Evolutionary conservation across 1,140 invertebrate species (phyloP), one percentile per base, ranked within the genome.

Genomic region (Tetramorium alpestre): DNA sequence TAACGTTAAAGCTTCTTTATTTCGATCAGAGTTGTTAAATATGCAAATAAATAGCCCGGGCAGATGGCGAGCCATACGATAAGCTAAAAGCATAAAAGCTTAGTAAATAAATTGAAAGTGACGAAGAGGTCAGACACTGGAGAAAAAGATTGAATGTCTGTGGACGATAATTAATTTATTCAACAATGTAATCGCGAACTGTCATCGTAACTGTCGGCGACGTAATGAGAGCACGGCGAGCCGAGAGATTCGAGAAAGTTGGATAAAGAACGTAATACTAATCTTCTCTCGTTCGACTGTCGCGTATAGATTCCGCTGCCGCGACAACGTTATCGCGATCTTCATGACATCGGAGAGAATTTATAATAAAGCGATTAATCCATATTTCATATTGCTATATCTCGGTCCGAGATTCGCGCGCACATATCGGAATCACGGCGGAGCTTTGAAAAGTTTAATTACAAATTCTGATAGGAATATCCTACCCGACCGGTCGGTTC

Each of bases 401-500:
- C 69, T 56, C 18, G 41, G 51, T 41, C 7, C 54, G 69, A 11
- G 69, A 73, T 84, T 75, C 56, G 58, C 22, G 11, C 58, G 25
- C 65, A 69, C 65, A 76, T 38, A 64, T 78, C 58, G 41, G 28
- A 67, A 75, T 84, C 69, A 75, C 69, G 80, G 44, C 54, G 80
- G 22, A 60, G 80, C 80, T 73, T 84, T 75, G 80, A 84, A 84
- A 84, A 84, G 69, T 84, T 84, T 84, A 84, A 84, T 84, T 84
- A 84, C 80, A 58, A 84, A 84, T 84, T 84, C 80, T 84, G 80
- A 84, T 84, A 84, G 80, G 80, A 60, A 84, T 82, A 82, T 47
- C 25, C 22, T n/a, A 5, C 13, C 47, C 69, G 33, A 18, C 22
- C 16, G 38, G 54, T 3, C 33, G 80, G 38, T 47, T 16, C 69